Percentiles rank a stretch among this genome's conserved stretches.
Conservation (phyloP, 2,113 vertebrate species). For the Cisticola juncidis region DNA sequence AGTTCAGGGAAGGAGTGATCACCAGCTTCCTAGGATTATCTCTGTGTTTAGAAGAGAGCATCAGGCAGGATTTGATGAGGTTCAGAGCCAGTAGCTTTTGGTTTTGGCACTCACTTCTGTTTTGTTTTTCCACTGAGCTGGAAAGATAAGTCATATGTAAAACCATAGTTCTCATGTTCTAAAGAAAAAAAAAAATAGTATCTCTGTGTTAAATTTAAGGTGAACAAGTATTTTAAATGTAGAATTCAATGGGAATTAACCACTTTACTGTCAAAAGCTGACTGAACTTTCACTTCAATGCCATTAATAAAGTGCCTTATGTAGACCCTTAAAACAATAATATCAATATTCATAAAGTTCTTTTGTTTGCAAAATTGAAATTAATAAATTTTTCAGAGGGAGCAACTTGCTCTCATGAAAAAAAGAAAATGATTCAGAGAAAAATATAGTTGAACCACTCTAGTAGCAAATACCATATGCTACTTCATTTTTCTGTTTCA, state of each 20-base stretch:
- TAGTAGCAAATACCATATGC: neutral
- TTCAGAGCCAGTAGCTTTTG: neutral
- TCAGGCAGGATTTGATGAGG: constrained; percentile 15
- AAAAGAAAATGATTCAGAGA: neutral
- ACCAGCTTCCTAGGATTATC: constrained; percentile 25
- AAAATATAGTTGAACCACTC: neutral
- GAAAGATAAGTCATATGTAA: constrained; percentile 31
- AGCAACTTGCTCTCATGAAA: neutral
- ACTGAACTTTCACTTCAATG: neutral
- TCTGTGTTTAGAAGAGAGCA: constrained; percentile 13
- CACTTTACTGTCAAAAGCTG: constrained; percentile 61
- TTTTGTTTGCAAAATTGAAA: neutral
- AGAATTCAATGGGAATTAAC: constrained; percentile 53
- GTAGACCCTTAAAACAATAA: neutral
- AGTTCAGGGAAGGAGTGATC: constrained; percentile 11
- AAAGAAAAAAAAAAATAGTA: constrained; percentile 45
- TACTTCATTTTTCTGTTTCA: neutral
- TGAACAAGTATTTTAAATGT: constrained; percentile 49
- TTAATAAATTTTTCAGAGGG: neutral
- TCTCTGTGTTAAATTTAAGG: constrained; percentile 24
- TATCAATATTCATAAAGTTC: neutral
- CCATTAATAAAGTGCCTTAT: neutral
- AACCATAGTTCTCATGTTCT: constrained; percentile 8
- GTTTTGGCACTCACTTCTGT: neutral
- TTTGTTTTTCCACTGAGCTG: constrained; percentile 39